These are phyloP conservation scores for Rhingia campestris DNA, from an alignment of 2,888 invertebrate species.

Conservation along the genomic window DNA sequence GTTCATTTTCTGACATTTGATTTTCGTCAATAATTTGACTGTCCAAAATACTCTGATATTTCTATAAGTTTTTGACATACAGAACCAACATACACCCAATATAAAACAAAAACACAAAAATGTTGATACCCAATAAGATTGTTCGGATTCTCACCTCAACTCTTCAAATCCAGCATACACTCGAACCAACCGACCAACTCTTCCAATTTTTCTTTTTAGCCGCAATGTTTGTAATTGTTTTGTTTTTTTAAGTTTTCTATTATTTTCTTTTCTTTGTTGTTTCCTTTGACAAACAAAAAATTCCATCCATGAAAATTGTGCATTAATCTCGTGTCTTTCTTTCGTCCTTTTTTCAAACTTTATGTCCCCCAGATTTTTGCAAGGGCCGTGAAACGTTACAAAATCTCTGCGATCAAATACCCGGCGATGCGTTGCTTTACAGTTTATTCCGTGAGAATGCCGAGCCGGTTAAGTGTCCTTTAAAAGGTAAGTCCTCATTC, in stretches of 20 bases:
- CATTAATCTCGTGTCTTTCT: slow-evolving; percentile 81
- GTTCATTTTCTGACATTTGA: no score
- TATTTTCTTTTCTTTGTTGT: slow-evolving; percentile 32
- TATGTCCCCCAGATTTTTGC: slow-evolving; percentile 83
- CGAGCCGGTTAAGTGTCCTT: slow-evolving; percentile 93
- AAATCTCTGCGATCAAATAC: slow-evolving; percentile 92
- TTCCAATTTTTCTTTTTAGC: slow-evolving; percentile 7
- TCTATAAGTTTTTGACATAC: no score
- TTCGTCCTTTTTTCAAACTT: slow-evolving; percentile 79
- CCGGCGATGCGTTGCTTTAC: slow-evolving; percentile 93
- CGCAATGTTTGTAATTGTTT: not conserved
- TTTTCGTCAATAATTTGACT: no score
- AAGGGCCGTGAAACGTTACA: slow-evolving; percentile 87
- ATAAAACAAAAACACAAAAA: no score
- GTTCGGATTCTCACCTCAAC: no score
- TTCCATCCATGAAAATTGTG: slow-evolving; percentile 76
- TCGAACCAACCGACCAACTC: not conserved
- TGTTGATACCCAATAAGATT: no score
- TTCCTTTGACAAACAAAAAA: not conserved
- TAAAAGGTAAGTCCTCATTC: slow-evolving; percentile 82
- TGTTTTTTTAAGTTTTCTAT: slow-evolving; percentile 22
- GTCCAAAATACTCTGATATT: no score
- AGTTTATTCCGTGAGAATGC: slow-evolving; percentile 95
- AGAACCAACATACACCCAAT: no score
- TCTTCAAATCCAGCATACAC: no score